A percentile compares a stretch with the other conserved stretches of the same genome.
Evolutionary conservation across 2,113 vertebrate species (phyloP).

Genomic region (Xiphias gladius): DNA sequence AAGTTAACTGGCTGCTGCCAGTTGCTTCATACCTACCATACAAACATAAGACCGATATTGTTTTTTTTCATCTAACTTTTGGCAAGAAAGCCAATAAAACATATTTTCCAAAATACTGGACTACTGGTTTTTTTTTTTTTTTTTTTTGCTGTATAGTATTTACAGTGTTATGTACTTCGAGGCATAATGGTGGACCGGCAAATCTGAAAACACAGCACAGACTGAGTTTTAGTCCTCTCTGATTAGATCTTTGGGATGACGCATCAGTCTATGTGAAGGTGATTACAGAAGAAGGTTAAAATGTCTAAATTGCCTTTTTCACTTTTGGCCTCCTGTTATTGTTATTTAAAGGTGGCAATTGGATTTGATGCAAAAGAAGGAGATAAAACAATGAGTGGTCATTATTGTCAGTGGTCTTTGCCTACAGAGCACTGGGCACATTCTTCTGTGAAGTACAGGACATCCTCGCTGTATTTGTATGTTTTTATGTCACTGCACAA

Average conservation of each 20-base stretch:
- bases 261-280: slow-evolving; percentile 31
- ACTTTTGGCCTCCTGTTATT: slow-evolving; percentile 35
- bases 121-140: too few species aligned
- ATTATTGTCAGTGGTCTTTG: slow-evolving; percentile 38
- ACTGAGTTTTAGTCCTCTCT: slow-evolving; percentile 15
- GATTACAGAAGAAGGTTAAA: slow-evolving; percentile 38
- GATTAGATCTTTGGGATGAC: slow-evolving; percentile 29
- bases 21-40: too few species aligned
- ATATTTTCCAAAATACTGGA: not conserved
- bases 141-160: not conserved
- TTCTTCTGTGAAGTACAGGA: slow-evolving; percentile 25
- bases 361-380: slow-evolving; percentile 32
- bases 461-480: slow-evolving; percentile 10
- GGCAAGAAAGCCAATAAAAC: not conserved
- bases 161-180: not conserved
- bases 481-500: slow-evolving; percentile 20
- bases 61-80: not conserved
- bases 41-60: not conserved
- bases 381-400: slow-evolving; percentile 43
- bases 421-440: not conserved
- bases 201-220: not conserved
- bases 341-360: slow-evolving; percentile 62
- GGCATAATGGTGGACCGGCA: not conserved
- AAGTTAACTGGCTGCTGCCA: too few species aligned
- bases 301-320: slow-evolving; percentile 41